phyloP scores from a whole-genome alignment of 2,113 vertebrate species.

The Etheostoma spectabile region DNA sequence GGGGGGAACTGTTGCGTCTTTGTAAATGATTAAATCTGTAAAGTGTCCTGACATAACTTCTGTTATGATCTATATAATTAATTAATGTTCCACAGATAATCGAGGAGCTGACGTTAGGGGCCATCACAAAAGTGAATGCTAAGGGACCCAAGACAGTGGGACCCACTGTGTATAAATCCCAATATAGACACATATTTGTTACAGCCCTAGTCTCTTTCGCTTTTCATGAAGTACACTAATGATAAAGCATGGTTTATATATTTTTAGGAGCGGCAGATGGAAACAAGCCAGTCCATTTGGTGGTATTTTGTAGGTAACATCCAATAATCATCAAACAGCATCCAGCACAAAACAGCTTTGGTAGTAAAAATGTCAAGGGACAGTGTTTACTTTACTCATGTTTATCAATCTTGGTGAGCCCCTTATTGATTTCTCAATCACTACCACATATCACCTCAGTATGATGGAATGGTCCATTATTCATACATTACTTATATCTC shows the following conservation, averaged over 20 bases:
- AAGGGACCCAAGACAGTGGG: no score
- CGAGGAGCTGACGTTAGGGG: no score
- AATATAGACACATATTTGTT: background rate
- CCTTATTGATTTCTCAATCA: constrained; percentile 19
- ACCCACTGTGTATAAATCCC: no score
- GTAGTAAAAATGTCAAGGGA: background rate
- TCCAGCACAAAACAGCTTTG: background rate
- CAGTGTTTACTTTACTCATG: constrained; percentile 12
- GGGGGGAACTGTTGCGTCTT: no score
- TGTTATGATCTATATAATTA: no score
- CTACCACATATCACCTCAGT: background rate
- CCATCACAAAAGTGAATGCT: no score
- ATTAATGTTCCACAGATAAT: no score
- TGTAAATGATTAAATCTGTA: no score
- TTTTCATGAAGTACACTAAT: background rate
- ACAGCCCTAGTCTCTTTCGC: background rate
- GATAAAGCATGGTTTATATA: no score
- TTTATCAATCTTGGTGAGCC: constrained; percentile 22
- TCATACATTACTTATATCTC: constrained; percentile 3
- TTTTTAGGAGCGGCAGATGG: background rate
- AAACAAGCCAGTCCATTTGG: background rate
- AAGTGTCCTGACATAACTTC: no score
- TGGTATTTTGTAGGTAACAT: background rate
- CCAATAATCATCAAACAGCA: background rate
- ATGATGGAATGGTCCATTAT: background rate